Base-by-base conservation (phyloP, 2,797 vertebrate species). In the Gallinago nigripennis region DNA sequence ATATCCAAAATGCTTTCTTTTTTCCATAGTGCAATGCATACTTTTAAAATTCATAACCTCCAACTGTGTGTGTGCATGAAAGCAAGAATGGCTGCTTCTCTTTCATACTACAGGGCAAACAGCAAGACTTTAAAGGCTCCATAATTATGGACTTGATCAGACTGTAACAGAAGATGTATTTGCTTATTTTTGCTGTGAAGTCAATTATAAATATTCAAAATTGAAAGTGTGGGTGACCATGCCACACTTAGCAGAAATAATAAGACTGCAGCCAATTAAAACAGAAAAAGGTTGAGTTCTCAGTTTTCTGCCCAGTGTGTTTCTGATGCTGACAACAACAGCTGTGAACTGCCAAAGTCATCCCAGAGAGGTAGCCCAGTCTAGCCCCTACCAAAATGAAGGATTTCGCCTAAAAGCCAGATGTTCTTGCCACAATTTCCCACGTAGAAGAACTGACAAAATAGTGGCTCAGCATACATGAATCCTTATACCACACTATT, bases 21-120 rank as follows among this genome's bases (percentile, higher is more conserved):
- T 51, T 39, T 28, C 16, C 6, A 7, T 91, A 97, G 63, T 54
- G 79, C 78, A 94, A 96, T 58, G 21, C 71, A 54, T 51, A 78
- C 21, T 94, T 98, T 91, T 83, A 86, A 83, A 96, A 93, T 92
- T 86, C 72, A 73, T 86, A 90, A 77, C 81, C 25, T 91, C 51
- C 30, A n/a, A 77, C 69, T 30, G 19, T 35, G 8, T 48, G 27
- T 41, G 60, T 16, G 28, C 23, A 50, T 14, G 19, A 56, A 48
- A 51, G 58, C n/a, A 94, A 82, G 57, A 87, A 92, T 2, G 21
- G 41, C n/a, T 84, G 45, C 50, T 77, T 84, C 53, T 87, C 79
- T 80, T 93, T 93, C 28, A 31, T n/a, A 57, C 37, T 27, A 72
- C 25, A 82, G 46, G 84, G 86, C 50, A 83, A 81, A 64, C 64